Percentiles rank a stretch among this genome's conserved stretches.
Conservation (phyloP, 37 sponge, comb jelly and placozoan species). For the Corticium candelabrum region DNA sequence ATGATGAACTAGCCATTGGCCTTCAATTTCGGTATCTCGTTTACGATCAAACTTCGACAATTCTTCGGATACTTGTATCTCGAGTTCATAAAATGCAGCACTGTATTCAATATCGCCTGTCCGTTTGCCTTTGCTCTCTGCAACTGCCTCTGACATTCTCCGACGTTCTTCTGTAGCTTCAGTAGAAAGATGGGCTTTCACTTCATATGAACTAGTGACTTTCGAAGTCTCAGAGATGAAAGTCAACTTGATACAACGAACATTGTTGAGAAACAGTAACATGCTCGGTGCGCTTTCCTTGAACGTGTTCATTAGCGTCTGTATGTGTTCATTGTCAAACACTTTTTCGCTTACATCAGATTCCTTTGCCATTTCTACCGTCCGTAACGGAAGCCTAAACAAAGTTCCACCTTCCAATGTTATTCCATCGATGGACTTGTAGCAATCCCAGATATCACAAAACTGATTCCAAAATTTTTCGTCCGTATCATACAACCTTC, state of each 20-base stretch:
- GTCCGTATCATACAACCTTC: not conserved
- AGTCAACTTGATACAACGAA: not conserved
- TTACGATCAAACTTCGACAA: too few relatives aligned
- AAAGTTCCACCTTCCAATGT: not conserved
- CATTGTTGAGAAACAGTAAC: not conserved
- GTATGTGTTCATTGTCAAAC: not conserved
- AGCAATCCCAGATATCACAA: not conserved
- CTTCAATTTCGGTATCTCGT: too few relatives aligned
- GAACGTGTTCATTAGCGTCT: not conserved
- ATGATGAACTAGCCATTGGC: too few relatives aligned
- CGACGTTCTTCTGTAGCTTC: too few relatives aligned
- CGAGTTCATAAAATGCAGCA: too few relatives aligned
- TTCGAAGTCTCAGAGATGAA: too few relatives aligned
- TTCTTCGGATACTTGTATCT: too few relatives aligned
- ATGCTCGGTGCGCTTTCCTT: not conserved
- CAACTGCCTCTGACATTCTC: too few relatives aligned
- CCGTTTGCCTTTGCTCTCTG: too few relatives aligned
- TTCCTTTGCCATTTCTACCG: not conserved
- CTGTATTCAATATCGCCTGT: too few relatives aligned
- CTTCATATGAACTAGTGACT: too few relatives aligned
- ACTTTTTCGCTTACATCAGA: not conserved
- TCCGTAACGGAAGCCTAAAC: not conserved
- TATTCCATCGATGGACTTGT: not conserved
- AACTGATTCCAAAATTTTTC: not conserved
- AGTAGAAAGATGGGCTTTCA: too few relatives aligned